phyloP scores from a whole-genome alignment of 2,888 invertebrate species.

The Chrysotoxum bicinctum region DNA sequence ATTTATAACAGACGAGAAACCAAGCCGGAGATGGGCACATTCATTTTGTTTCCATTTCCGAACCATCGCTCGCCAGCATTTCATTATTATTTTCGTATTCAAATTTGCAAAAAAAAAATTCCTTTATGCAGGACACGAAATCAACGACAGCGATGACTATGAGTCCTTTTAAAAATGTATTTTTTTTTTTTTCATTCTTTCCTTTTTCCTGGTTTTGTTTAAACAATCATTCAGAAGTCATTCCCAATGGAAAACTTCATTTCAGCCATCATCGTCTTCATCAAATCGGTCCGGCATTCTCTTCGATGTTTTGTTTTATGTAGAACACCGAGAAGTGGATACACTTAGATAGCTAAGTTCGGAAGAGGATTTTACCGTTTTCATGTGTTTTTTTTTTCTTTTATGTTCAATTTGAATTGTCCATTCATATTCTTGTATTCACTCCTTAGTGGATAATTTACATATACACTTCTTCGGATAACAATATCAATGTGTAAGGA shows the following conservation, averaged over 20 bases:
- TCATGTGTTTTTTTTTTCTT: not conserved
- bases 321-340: constrained; percentile 45
- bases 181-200: not conserved
- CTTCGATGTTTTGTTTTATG: constrained; percentile 27
- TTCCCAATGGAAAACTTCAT: constrained; percentile 49
- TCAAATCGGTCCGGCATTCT: constrained; percentile 24
- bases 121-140: constrained; percentile 63
- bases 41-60: constrained; percentile 59
- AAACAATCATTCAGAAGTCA: constrained; percentile 62
- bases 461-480: constrained; percentile 30
- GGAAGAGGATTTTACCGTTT: constrained; percentile 50
- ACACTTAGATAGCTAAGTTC: constrained; percentile 46
- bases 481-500: constrained; percentile 52
- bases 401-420: constrained; percentile 39
- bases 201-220: constrained; percentile 29
- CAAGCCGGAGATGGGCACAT: constrained; percentile 32
- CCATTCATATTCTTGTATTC: constrained; percentile 45
- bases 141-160: constrained; percentile 32
- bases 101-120: constrained; percentile 46
- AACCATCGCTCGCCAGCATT: constrained; percentile 8
- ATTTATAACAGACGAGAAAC: not conserved
- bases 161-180: not conserved
- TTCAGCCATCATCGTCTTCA: constrained; percentile 26
- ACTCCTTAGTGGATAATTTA: constrained; percentile 27
- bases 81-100: constrained; percentile 64